Evolutionary conservation across 2,113 vertebrate genomes (phyloP).

Genomic region (Halcyon malimbica): DNA sequence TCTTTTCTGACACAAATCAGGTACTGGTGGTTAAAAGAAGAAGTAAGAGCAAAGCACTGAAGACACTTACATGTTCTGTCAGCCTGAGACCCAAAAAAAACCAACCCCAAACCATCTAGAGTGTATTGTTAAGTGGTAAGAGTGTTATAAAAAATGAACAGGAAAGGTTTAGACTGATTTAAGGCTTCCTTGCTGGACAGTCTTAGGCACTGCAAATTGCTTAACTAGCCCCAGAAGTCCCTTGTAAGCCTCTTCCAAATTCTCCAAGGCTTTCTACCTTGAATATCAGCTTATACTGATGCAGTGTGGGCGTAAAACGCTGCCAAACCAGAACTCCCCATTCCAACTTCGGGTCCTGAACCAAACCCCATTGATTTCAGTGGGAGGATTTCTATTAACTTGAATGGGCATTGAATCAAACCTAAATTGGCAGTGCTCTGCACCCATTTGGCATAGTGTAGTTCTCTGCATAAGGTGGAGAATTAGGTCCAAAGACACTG

Average conservation of each 20-base stretch:
- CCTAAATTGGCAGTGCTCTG: conserved; percentile 51
- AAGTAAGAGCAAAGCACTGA: background rate
- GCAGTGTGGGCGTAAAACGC: background rate
- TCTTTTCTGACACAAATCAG: conserved; percentile 50
- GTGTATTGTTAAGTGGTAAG: background rate
- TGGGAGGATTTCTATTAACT: conserved; percentile 63
- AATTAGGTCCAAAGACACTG: conserved; percentile 56
- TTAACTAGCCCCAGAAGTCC: background rate
- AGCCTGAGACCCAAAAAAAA: background rate
- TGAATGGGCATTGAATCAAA: conserved; percentile 56
- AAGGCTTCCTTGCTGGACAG: background rate
- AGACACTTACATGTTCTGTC: background rate
- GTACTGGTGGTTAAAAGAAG: conserved; percentile 18
- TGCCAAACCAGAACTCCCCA: conserved; percentile 23
- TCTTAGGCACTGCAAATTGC: background rate
- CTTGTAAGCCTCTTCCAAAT: background rate
- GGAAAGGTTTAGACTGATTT: background rate
- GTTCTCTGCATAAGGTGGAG: conserved; percentile 54
- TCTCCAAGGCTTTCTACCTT: background rate
- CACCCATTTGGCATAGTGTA: conserved; percentile 29
- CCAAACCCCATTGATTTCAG: conserved; percentile 24
- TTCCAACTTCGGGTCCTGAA: conserved; percentile 11
- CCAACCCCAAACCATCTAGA: background rate
- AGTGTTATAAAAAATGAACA: background rate
- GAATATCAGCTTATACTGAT: background rate